phyloP scores from a whole-genome alignment of 2,888 invertebrate genomes.

The Drosophila mulleri region DNA sequence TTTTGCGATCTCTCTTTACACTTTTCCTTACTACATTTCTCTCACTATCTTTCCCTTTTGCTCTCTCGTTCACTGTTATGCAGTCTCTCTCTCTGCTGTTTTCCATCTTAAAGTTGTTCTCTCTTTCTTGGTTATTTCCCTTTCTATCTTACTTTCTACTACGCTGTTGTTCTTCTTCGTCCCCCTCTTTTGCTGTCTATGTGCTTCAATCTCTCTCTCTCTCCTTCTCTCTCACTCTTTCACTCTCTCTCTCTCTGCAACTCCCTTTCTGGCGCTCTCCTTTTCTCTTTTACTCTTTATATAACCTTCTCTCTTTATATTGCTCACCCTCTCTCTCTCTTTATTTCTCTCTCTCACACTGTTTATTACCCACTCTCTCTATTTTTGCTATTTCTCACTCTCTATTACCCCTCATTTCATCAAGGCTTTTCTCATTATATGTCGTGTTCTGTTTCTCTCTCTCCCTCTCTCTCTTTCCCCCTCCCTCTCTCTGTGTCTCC shows the following conservation, averaged over 20 bases:
- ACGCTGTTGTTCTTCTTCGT: not conserved
- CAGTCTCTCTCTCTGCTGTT: not conserved
- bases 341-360: not conserved
- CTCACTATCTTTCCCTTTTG: too few relatives aligned
- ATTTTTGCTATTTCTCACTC: not conserved
- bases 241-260: not conserved
- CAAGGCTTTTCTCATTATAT: not conserved
- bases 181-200: not conserved
- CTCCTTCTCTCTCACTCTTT: not conserved
- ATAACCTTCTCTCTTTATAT: not conserved
- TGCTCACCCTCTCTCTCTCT: not conserved
- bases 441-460: not conserved
- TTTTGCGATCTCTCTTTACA: not conserved
- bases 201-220: not conserved
- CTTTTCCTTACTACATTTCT: too few relatives aligned
- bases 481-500: too few relatives aligned
- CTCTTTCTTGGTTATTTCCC: not conserved
- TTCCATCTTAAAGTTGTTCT: not conserved
- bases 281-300: too few relatives aligned
- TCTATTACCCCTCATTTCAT: not conserved
- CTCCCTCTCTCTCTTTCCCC: too few relatives aligned
- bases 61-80: too few relatives aligned
- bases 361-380: not conserved
- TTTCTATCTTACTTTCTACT: not conserved
- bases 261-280: not conserved